Base-by-base conservation (phyloP, 92 coral and sea anemone species). In the Epizoanthus ramosus region DNA sequence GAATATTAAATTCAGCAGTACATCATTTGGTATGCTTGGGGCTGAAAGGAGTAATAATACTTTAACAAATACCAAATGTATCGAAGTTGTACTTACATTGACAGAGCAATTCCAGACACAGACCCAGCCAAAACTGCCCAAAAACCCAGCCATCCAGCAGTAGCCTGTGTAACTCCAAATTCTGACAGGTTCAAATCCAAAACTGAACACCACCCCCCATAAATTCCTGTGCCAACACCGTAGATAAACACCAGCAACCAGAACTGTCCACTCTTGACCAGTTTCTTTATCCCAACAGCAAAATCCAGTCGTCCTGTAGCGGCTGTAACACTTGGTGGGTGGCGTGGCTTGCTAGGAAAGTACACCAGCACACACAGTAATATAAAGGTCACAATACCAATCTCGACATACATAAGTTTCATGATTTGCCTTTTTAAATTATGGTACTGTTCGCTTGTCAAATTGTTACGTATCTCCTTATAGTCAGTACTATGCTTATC, bases 171-270 rank as follows among this genome's bases (percentile, higher is more conserved):
- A 58, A 95, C 91, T 25, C 64, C 41, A 70, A 93, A 95, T 71
- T 87, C 91, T 0, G 98, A 91, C 33, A 95, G 79, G 75, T 96
- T 96, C 45, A 93, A 80, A 59, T 96, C 98, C 41, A 96, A 72
- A 5, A 96, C 89, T 12, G 98, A 93, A 57, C 96, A 92, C 99
- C 99, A 96, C 0, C 98, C 99, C 4, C 99, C 99, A 71, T 91
- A 96, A 1, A 96, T 85, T 0, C 99, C 99, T 8, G 99, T 96
- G 53, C 96, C 92, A 8, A 94, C 74, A 3, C 99, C 99, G 68
- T 96, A 96, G 18, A 96, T 87, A 14, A 90, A 65, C 9, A 91
- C 95, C 69, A 96, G 66, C 82, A 96, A 52, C 91, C 97, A 91
- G 74, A 96, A 96, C 84, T 91, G 93, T 22, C 79, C 85, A 79